phyloP scores from a whole-genome alignment of 2,113 vertebrate species.

The Saccopteryx bilineata region DNA sequence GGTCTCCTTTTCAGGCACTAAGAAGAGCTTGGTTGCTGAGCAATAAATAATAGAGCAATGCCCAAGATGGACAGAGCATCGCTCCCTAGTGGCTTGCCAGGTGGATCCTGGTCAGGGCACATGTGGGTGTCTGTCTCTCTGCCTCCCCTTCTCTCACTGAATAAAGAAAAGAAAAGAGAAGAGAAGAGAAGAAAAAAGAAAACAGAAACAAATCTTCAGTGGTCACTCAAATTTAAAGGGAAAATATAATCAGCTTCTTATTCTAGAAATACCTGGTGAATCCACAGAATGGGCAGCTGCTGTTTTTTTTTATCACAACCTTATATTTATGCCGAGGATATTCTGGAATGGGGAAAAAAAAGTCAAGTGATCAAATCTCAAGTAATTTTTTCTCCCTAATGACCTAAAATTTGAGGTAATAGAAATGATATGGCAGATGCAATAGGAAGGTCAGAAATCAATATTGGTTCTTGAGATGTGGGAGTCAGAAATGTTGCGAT shows the following conservation, averaged over 20 bases:
- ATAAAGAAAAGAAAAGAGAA: no score
- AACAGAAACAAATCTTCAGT: background rate
- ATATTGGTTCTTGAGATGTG: background rate
- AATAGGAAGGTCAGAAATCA: background rate
- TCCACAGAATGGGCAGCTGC: background rate
- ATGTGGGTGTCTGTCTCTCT: no score
- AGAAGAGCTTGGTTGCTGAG: no score
- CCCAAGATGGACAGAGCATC: no score
- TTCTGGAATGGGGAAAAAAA: background rate
- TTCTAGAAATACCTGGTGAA: constrained; percentile 45
- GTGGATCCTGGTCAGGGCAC: no score
- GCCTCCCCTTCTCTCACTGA: no score
- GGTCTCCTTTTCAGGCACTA: no score
- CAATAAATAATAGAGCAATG: no score
- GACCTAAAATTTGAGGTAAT: constrained; percentile 32
- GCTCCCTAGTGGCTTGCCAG: no score
- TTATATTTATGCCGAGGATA: constrained; percentile 3
- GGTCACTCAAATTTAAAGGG: constrained; percentile 19
- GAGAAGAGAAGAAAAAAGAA: no score
- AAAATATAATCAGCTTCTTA: background rate
- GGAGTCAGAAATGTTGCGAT: background rate
- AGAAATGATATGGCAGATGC: background rate
- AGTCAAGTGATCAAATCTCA: background rate
- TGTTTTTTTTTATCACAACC: background rate
- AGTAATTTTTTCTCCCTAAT: constrained; percentile 1